phyloP scores from a whole-genome alignment of 2,797 vertebrate genomes.

The Hafferia zeledoni region DNA sequence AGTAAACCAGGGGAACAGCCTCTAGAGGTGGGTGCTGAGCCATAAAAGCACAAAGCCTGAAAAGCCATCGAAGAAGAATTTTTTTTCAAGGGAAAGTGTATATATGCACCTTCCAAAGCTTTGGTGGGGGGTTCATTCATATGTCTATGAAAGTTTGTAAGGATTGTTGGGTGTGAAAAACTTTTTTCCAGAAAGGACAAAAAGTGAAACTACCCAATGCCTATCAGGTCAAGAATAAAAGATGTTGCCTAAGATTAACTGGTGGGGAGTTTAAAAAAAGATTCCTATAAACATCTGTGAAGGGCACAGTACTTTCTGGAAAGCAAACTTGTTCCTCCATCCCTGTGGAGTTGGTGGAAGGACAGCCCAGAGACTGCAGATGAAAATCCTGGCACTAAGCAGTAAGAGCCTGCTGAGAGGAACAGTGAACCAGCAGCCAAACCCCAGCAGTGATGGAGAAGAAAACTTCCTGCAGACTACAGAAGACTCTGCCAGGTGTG shows the following conservation, averaged over 20 bases:
- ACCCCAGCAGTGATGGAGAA: not conserved
- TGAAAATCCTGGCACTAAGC: constrained; percentile 40
- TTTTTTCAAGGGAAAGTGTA: not conserved
- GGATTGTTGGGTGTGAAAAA: not conserved
- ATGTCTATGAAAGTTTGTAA: not conserved
- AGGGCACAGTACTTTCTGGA: constrained; percentile 35
- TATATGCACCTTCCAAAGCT: not conserved
- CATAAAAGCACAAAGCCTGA: not conserved
- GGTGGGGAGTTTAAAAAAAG: not conserved
- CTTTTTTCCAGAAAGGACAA: not conserved
- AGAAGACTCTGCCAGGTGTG: constrained; percentile 25
- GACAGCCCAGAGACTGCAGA: constrained; percentile 31
- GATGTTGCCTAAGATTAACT: not conserved
- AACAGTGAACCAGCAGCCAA: constrained; percentile 1
- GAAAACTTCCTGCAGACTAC: constrained; percentile 5
- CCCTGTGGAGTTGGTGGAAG: not conserved
- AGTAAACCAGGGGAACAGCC: not conserved
- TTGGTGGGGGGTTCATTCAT: not conserved
- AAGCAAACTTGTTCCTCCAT: not conserved
- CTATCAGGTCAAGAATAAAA: not conserved
- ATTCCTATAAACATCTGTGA: not conserved
- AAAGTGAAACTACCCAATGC: not conserved
- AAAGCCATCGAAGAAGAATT: not conserved
- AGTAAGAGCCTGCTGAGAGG: not conserved
- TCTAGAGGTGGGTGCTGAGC: not conserved